Evolutionary conservation across 2,888 invertebrate genomes (phyloP), one percentile per base, ranked within the genome.

Genomic region (Acrobasis repandana): DNA sequence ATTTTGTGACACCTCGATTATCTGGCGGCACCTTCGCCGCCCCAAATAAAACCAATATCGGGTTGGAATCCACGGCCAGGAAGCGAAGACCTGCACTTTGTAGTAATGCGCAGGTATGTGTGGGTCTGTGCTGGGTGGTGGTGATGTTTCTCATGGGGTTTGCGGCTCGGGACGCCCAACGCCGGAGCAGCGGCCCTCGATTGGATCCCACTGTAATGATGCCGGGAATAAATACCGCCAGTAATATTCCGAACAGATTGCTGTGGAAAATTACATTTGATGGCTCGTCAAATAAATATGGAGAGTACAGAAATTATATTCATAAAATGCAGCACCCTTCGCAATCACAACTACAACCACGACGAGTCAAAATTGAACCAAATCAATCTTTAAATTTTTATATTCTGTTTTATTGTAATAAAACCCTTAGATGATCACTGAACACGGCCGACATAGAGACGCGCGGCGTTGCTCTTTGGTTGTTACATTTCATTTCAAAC

Each of bases 41-140:
- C 77, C 74, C 77, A 86, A 84, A 88, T 86, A 85, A 85, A 80
- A 79, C 75, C 84, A 78, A 85, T 85, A 87, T 85, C 81, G 77
- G 81, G 81, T 84, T 82, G 83, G 83, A 82, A 80, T 61, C 66
- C 62, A 60, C 61, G 57, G 63, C 61, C 72, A 65, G 50, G 49
- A 33, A 48, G 14, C 20, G 15, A 2, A 11, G 9, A 52, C 33
- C 56, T 28, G n/a, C 50, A 18, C 16, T 10, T 36, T 15, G 18
- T 56, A 34, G 54, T 18, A 20, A 1, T 2, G 11, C 14, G n/a
- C 2, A n/a, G 4, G 38, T 14, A 4, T 18, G 18, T 18, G n/a
- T 6, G 62, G 77, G 62, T 67, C 79, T 60, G n/a, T n/a, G 2
- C 63, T 65, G 56, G 64, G 57, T 81, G 86, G 87, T 58, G 66